These are phyloP conservation scores for Galleria mellonella DNA, from an alignment of 1,140 invertebrate species.

Conservation along the genomic window DNA sequence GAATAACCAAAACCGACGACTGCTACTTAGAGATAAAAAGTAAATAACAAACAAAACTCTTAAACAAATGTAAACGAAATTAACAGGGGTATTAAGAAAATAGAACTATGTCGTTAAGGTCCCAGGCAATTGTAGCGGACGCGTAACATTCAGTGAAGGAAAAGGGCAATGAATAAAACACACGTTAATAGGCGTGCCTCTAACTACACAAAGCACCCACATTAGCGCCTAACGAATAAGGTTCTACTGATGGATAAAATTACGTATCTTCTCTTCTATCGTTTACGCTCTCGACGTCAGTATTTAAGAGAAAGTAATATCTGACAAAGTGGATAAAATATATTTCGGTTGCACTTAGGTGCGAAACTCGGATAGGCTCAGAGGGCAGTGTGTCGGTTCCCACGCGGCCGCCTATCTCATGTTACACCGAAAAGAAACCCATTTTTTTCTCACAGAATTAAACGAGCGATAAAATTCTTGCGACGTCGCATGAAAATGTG, in stretches of 20 bases:
- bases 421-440: conserved; percentile 58
- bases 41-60: conserved; percentile 23
- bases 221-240: conserved; percentile 51
- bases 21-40: background rate
- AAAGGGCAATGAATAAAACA: conserved; percentile 52
- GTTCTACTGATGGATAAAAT: conserved; percentile 53
- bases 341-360: conserved; percentile 64
- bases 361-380: conserved; percentile 31
- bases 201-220: conserved; percentile 43
- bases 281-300: conserved; percentile 39
- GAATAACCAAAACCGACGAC: background rate
- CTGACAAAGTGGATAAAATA: conserved; percentile 54
- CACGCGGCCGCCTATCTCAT: conserved; percentile 56
- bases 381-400: conserved; percentile 48
- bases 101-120: conserved; percentile 35
- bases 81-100: conserved; percentile 35
- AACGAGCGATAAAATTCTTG: conserved; percentile 72
- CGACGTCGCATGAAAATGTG: conserved; percentile 72
- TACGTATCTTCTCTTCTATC: conserved; percentile 37
- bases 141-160: conserved; percentile 35
- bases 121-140: conserved; percentile 32
- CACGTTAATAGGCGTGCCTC: conserved; percentile 43
- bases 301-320: conserved; percentile 67
- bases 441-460: conserved; percentile 71
- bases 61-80: conserved; percentile 31